phyloP scores from a whole-genome alignment of 1,140 invertebrate species.

The Solenopsis fugax region DNA sequence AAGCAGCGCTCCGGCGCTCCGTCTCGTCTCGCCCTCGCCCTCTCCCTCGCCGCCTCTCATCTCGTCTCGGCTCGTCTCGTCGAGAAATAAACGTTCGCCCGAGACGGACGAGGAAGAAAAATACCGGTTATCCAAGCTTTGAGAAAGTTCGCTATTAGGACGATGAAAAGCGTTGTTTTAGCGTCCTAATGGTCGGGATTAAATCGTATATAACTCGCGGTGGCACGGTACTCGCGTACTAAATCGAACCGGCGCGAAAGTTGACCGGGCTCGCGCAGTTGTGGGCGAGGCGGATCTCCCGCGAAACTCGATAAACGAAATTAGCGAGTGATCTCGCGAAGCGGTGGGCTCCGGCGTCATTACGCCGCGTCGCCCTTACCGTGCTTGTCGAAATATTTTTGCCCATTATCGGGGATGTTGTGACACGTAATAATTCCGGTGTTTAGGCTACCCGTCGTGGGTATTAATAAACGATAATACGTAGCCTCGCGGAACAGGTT shows the following conservation, averaged over 20 bases:
- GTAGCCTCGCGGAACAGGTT: conserved; percentile 35
- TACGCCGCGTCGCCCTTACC: not conserved
- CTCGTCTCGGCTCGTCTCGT: conserved; percentile 32
- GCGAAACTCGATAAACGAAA: conserved; percentile 55
- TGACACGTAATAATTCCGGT: conserved; percentile 56
- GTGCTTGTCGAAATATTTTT: conserved; percentile 49
- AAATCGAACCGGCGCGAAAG: conserved; percentile 18
- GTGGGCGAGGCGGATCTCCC: not conserved
- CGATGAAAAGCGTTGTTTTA: conserved; percentile 71
- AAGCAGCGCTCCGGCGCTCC: conserved; percentile 52
- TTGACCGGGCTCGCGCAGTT: not conserved
- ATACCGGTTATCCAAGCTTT: conserved; percentile 73
- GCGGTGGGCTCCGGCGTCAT: not conserved
- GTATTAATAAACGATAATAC: conserved; percentile 51
- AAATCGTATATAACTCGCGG: conserved; percentile 31
- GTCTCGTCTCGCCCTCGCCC: not conserved
- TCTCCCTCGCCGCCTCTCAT: not conserved
- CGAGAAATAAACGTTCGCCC: conserved; percentile 71
- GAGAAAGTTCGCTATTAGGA: conserved; percentile 73
- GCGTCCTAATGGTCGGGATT: conserved; percentile 69
- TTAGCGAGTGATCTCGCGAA: conserved; percentile 18
- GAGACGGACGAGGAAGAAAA: conserved; percentile 57
- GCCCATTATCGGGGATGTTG: conserved; percentile 54
- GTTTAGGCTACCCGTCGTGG: conserved; percentile 45
- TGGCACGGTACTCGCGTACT: conserved; percentile 13